These are phyloP conservation scores for Ennomos quercinarius DNA, from an alignment of 2,888 invertebrate species.

Conservation along the genomic window DNA sequence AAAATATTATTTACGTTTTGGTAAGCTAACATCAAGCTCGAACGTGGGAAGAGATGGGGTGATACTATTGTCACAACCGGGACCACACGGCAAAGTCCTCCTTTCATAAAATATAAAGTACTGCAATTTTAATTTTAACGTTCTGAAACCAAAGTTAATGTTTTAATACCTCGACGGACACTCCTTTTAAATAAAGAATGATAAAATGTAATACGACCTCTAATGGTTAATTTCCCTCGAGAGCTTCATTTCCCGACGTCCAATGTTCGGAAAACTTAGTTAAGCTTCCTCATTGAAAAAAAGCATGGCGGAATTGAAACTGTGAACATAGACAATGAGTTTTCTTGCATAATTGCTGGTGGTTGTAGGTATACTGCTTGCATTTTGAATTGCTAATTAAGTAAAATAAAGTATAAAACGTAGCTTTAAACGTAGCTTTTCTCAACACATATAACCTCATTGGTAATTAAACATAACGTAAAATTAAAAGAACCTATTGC, in stretches of 20 bases:
- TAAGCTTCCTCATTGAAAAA: conserved; percentile 54
- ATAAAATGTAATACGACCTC: conserved; percentile 71
- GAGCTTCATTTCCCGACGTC: conserved; percentile 67
- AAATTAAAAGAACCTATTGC: no score
- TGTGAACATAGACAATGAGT: conserved; percentile 16
- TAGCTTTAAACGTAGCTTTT: no score
- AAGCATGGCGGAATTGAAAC: conserved; percentile 48
- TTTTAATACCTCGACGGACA: conserved; percentile 37
- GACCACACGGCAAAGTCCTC: no score
- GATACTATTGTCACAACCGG: no score
- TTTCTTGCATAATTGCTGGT: conserved; percentile 10
- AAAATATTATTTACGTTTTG: no score
- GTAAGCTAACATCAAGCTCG: no score
- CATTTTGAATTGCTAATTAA: no score
- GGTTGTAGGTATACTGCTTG: neutral
- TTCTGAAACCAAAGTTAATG: conserved; percentile 42
- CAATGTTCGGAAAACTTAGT: conserved; percentile 57
- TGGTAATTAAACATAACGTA: no score
- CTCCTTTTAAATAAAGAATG: conserved; percentile 64
- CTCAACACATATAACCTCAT: no score
- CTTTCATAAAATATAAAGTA: no score
- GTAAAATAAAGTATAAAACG: no score
- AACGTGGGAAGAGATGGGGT: no score
- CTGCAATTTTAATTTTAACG: conserved; percentile 19
- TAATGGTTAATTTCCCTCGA: conserved; percentile 77